Conservation (phyloP, 2,888 invertebrate species). For the Rhamnusium bicolor region DNA sequence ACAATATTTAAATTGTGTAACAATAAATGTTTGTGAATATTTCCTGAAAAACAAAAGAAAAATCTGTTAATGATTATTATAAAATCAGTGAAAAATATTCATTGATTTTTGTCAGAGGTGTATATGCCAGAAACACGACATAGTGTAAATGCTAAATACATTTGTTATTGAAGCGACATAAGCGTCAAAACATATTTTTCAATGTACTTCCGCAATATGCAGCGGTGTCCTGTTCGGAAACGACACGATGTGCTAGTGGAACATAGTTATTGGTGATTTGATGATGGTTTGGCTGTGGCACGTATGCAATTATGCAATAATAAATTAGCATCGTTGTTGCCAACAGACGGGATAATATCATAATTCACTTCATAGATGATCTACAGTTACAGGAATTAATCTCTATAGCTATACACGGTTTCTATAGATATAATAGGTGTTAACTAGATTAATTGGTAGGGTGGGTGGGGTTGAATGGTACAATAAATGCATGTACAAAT, state of each 20-base stretch:
- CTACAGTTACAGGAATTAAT: slow-evolving; percentile 47
- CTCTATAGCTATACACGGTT: slow-evolving; percentile 41
- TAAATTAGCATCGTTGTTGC: slow-evolving; percentile 56
- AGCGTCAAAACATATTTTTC: background rate
- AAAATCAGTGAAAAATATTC: no score
- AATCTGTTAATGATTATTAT: no score
- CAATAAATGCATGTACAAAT: background rate
- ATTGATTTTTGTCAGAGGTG: no score
- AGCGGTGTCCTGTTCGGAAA: slow-evolving; percentile 30
- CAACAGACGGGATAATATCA: slow-evolving; percentile 50
- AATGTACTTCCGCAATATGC: slow-evolving; percentile 1
- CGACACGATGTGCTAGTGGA: slow-evolving; percentile 34
- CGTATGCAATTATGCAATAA: slow-evolving; percentile 56
- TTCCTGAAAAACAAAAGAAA: no score
- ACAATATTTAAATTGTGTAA: no score
- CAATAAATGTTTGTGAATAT: no score
- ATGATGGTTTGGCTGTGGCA: slow-evolving; percentile 53
- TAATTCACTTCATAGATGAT: slow-evolving; percentile 50
- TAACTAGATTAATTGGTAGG: slow-evolving; percentile 42
- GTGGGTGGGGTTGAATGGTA: slow-evolving; percentile 2
- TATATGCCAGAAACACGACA: no score
- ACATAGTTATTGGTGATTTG: no score
- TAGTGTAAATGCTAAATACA: no score
- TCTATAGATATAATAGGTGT: slow-evolving; percentile 47
- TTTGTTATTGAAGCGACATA: background rate